Conservation (phyloP, 2,113 vertebrate species). For the Heptranchias perlo region DNA sequence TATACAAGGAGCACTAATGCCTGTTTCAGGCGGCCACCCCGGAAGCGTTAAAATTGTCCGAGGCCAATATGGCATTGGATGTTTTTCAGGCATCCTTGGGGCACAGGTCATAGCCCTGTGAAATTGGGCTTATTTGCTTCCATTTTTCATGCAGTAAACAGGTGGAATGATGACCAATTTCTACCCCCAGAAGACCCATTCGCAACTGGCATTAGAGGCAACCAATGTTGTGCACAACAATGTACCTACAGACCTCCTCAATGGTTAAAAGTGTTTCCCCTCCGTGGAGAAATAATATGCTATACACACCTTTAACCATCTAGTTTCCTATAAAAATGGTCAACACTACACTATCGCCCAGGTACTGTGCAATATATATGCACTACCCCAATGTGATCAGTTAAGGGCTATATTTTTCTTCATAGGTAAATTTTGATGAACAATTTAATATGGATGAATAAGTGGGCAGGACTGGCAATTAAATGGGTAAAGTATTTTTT, state of each 20-base stretch:
- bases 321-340: background rate
- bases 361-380: background rate
- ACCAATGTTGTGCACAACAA: background rate
- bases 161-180: background rate
- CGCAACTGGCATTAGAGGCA: background rate
- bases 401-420: background rate
- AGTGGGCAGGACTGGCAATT: background rate
- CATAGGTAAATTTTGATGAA: background rate
- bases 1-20: background rate
- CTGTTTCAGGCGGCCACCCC: background rate
- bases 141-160: no score
- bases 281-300: background rate
- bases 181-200: background rate
- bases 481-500: background rate
- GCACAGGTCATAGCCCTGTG: background rate
- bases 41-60: background rate
- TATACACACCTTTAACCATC: background rate
- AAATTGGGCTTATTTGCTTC: no score
- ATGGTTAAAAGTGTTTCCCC: background rate
- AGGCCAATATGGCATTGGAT: no score
- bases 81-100: background rate
- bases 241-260: background rate
- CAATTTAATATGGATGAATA: background rate
- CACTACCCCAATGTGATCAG: background rate
- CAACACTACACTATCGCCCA: background rate